Conservation (phyloP, 2,797 vertebrate genomes). For the Aselliscus stoliczkanus region DNA sequence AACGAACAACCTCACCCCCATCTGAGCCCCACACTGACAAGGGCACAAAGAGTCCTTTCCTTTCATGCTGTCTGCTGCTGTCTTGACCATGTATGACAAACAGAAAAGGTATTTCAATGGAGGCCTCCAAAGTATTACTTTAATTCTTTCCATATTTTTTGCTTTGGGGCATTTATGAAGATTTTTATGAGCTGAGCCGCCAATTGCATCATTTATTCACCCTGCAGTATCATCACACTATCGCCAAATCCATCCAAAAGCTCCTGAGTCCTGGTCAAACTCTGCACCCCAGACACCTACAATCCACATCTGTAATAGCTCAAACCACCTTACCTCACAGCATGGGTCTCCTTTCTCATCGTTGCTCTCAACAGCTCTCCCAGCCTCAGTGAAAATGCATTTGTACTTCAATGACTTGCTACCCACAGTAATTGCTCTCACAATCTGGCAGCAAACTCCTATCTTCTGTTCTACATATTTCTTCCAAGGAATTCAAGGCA, state of each 20-base stretch:
- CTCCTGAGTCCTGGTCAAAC: background rate
- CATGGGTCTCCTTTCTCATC: background rate
- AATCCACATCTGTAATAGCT: background rate
- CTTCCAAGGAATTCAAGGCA: slow-evolving; percentile 37
- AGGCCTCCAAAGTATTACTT: slow-evolving; percentile 58
- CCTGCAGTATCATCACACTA: background rate
- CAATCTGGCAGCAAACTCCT: background rate
- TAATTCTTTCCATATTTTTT: slow-evolving; percentile 60
- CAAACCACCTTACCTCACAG: background rate
- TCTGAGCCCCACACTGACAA: background rate
- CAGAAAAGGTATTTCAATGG: slow-evolving; percentile 31
- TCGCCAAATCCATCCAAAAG: background rate
- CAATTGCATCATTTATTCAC: background rate
- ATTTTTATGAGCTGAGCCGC: background rate
- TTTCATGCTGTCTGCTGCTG: background rate
- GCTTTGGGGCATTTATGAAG: slow-evolving; percentile 43
- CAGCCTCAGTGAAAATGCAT: background rate
- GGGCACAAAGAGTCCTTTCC: slow-evolving; percentile 27
- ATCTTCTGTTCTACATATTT: background rate
- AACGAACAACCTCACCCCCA: background rate
- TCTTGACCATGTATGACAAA: slow-evolving; percentile 60
- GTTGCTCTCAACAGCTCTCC: background rate
- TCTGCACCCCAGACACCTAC: background rate
- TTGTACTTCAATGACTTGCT: background rate
- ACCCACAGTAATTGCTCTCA: background rate